Base-by-base conservation (phyloP, 2,797 vertebrate genomes). In the Sphenopsis melanotis region DNA sequence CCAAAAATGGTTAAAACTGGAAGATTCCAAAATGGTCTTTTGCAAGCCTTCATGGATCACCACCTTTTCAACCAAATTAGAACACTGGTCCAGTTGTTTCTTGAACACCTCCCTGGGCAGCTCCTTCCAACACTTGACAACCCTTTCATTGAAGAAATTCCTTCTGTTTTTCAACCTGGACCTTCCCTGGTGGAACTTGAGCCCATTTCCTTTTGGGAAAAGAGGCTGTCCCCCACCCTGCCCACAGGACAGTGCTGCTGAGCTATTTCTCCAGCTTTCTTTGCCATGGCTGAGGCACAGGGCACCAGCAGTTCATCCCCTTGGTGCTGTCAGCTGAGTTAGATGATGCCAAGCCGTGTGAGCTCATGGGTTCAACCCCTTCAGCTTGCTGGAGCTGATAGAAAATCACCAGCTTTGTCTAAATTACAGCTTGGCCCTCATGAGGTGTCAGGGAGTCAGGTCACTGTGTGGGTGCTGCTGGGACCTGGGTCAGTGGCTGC, bases 301-400 rank as follows among this genome's bases (percentile, higher is more conserved):
- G n/a, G 22, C 77, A 66, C 15, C 49, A 36, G 26, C 41, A 70
- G n/a, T 49, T 55, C 10, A 44, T 60, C 34, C 44, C 19, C 66
- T 50, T 63, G 29, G 29, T 76, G 68, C 78, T 89, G 70, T 81
- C 81, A 77, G 37, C 50, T 86, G 24, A 65, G 15, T 26, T 66
- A 57, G 81, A 65, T 88, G 69, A 81, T 0, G 0, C 61, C 47
- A 90, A 60, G 37, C 30, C 0, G 0, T 71, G 76, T 90, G 65
- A 93, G 81, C 66, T 92, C 88, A 91, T 71, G 66, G 20, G 66
- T 91, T 95, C 83, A 86, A 69, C 66, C 80, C 53, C 36, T 89
- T 49, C 68, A 60, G 32, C 50, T 65, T 82, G 39, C 22, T 90
- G 86, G 44, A 89, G 71, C 80, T 71, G 71, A 78, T 83, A 83